These are phyloP conservation scores for Hoplias malabaricus DNA, from an alignment of 2,113 vertebrate genomes.

Conservation along the genomic window DNA sequence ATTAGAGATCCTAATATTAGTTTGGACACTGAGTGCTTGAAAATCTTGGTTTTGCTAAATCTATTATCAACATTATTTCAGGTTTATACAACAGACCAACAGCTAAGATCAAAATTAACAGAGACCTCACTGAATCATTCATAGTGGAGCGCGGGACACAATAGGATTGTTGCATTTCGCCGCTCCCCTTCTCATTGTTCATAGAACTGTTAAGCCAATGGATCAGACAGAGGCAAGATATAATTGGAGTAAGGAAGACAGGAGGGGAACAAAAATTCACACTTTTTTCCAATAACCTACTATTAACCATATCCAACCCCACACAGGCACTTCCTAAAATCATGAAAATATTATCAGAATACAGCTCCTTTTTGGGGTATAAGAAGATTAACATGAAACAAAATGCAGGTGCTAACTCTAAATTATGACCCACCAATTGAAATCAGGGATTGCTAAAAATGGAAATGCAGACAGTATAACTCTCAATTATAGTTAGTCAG, in stretches of 20 bases:
- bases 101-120: conserved; percentile 20
- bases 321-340: too few relatives aligned
- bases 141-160: background rate
- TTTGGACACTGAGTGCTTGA: background rate
- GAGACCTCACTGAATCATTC: background rate
- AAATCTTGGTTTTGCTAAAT: background rate
- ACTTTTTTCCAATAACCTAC: background rate
- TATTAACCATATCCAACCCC: too few relatives aligned
- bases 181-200: background rate
- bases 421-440: too few relatives aligned
- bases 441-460: too few relatives aligned
- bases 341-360: too few relatives aligned
- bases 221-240: background rate
- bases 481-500: too few relatives aligned
- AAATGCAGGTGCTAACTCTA: too few relatives aligned
- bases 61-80: background rate
- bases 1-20: too few relatives aligned
- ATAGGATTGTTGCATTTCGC: background rate
- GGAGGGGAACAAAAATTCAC: background rate
- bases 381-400: too few relatives aligned
- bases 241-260: background rate
- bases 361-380: too few relatives aligned
- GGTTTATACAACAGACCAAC: background rate
- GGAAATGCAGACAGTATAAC: too few relatives aligned
- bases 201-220: background rate